Conservation (phyloP, 92 coral and sea anemone genomes). For the Umimayanthus chanpuru region DNA sequence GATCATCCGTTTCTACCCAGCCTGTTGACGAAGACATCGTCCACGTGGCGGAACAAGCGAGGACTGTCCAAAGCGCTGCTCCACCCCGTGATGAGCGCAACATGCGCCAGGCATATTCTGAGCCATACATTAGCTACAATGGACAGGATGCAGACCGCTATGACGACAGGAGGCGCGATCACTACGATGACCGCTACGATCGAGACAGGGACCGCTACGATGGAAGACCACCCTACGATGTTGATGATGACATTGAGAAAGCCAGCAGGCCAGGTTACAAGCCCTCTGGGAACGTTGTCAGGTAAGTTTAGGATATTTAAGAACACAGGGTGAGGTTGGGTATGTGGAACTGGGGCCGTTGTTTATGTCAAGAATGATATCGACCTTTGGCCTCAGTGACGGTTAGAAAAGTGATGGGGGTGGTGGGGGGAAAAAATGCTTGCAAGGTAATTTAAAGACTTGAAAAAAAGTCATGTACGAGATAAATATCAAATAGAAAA, state of each 20-base stretch:
- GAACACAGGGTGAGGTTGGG: no score
- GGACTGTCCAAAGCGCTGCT: constrained; percentile 45
- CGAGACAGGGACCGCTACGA: constrained; percentile 57
- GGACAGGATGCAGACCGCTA: constrained; percentile 65
- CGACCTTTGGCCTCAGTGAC: no score
- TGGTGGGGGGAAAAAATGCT: no score
- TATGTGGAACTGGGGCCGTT: no score
- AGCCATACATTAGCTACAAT: constrained; percentile 68
- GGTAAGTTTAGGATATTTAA: constrained; percentile 54
- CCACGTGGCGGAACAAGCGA: constrained; percentile 49
- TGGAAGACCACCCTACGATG: constrained; percentile 42
- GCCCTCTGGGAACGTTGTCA: constrained; percentile 75
- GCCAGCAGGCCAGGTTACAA: constrained; percentile 89
- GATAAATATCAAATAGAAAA: no score
- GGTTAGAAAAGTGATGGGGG: no score
- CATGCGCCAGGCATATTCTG: constrained; percentile 59
- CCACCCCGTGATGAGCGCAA: constrained; percentile 46
- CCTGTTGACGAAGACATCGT: constrained; percentile 74
- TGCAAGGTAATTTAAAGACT: no score
- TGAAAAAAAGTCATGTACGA: no score
- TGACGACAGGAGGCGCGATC: constrained; percentile 46
- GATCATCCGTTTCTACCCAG: constrained; percentile 73
- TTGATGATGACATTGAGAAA: constrained; percentile 72
- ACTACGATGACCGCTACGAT: constrained; percentile 55
- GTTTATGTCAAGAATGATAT: no score